Percentiles rank a stretch among this genome's conserved stretches.
These are phyloP conservation scores for Zaprionus capensis DNA, from an alignment of 1,140 invertebrate species.

Conservation along the genomic window DNA sequence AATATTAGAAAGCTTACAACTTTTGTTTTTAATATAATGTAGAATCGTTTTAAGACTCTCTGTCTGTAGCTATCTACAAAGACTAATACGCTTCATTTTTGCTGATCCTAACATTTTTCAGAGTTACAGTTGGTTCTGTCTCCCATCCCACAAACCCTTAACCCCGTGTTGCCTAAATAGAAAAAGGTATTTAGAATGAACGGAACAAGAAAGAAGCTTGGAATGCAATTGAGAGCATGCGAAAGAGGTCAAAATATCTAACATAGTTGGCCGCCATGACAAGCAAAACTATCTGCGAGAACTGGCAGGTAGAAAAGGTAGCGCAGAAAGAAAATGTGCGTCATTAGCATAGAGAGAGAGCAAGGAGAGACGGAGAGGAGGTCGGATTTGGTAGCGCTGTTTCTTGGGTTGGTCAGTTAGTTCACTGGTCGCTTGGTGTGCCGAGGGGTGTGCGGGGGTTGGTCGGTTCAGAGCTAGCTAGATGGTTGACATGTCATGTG, in stretches of 20 bases:
- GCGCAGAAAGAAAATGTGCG: conserved; percentile 56
- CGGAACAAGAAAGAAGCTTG: neutral
- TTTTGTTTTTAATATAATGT: too few relatives aligned
- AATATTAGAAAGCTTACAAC: too few relatives aligned
- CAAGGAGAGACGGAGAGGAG: conserved; percentile 31
- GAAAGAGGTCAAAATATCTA: conserved; percentile 9
- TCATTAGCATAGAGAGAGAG: conserved; percentile 63
- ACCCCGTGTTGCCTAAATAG: neutral
- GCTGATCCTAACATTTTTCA: too few relatives aligned
- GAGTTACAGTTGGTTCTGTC: neutral
- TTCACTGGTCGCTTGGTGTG: conserved; percentile 3
- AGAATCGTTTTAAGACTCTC: too few relatives aligned
- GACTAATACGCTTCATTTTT: too few relatives aligned
- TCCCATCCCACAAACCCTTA: neutral
- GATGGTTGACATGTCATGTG: conserved; percentile 69
- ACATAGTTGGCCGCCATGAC: neutral
- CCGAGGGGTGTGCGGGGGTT: conserved; percentile 1
- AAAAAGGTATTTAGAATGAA: neutral
- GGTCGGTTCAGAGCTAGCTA: conserved; percentile 13
- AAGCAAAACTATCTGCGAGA: conserved; percentile 31
- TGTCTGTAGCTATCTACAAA: neutral
- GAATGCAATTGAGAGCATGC: conserved; percentile 18
- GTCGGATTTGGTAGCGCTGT: conserved; percentile 52
- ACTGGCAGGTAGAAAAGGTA: conserved; percentile 2
- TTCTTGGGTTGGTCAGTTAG: conserved; percentile 21